phyloP scores from a whole-genome alignment of 2,888 invertebrate species.

The Amblyteles armatorius region DNA sequence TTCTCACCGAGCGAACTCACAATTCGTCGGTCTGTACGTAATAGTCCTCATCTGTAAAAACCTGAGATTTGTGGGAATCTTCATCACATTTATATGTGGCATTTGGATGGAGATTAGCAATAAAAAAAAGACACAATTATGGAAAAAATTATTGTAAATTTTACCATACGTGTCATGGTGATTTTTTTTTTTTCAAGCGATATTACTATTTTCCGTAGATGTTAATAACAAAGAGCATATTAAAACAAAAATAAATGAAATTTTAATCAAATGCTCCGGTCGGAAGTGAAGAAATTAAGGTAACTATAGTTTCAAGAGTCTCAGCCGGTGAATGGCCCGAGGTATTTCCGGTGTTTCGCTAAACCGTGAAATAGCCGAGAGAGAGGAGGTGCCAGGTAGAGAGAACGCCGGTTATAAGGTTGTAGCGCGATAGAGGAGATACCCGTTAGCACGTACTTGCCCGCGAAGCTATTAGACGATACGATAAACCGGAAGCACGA shows the following conservation, averaged over 20 bases:
- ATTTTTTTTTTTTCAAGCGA: too few species aligned
- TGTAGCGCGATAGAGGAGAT: neutral
- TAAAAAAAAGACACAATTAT: too few species aligned
- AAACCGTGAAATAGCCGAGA: conserved; percentile 39
- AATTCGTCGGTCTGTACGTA: too few species aligned
- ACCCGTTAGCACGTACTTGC: conserved; percentile 55
- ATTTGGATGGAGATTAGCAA: too few species aligned
- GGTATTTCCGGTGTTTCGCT: conserved; percentile 17
- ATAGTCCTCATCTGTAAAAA: too few species aligned
- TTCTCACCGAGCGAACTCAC: too few species aligned
- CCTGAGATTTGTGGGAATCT: too few species aligned
- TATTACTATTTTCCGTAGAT: too few species aligned
- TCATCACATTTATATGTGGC: too few species aligned
- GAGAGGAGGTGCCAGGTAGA: neutral
- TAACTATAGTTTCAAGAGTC: neutral
- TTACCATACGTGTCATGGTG: too few species aligned
- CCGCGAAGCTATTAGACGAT: conserved; percentile 62
- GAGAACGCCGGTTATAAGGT: neutral
- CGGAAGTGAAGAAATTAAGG: neutral
- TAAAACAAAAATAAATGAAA: neutral
- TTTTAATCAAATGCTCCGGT: neutral
- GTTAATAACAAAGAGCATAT: neutral
- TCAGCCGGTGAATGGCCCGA: neutral
- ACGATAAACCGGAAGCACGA: conserved; percentile 65
- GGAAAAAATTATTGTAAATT: too few species aligned